Conservation (phyloP, 2,113 vertebrate species). For the Carollia perspicillata region DNA sequence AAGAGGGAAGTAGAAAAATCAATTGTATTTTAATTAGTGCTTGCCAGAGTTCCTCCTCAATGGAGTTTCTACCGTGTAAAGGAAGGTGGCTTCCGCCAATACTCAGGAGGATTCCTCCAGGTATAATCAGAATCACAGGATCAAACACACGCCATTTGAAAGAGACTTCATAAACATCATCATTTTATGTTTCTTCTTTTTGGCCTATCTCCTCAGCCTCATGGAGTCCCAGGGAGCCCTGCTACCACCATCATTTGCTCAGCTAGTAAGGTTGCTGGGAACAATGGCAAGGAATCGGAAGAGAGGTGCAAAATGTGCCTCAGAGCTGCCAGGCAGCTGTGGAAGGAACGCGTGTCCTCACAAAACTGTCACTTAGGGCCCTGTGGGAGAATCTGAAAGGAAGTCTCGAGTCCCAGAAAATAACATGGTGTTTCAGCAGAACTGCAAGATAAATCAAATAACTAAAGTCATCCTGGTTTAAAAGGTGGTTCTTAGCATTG, state of each 20-base stretch:
- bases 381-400: slow-evolving; percentile 74
- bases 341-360: slow-evolving; percentile 78
- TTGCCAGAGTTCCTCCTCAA: slow-evolving; percentile 49
- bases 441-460: slow-evolving; percentile 77
- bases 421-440: slow-evolving; percentile 86
- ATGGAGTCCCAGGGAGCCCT: slow-evolving; percentile 74
- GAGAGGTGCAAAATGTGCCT: slow-evolving; percentile 66
- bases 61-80: slow-evolving; percentile 58
- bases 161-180: slow-evolving; percentile 6
- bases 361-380: slow-evolving; percentile 80
- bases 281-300: slow-evolving; percentile 68
- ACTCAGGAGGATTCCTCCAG: slow-evolving; percentile 59
- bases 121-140: slow-evolving; percentile 57
- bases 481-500: slow-evolving; percentile 74
- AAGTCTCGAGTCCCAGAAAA: slow-evolving; percentile 81
- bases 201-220: slow-evolving; percentile 70
- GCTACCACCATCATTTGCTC: slow-evolving; percentile 57
- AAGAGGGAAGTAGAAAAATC: neutral
- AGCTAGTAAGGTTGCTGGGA: slow-evolving; percentile 72
- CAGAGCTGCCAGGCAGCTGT: slow-evolving; percentile 56
- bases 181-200: slow-evolving; percentile 53
- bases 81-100: neutral
- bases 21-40: slow-evolving; percentile 74
- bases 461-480: slow-evolving; percentile 78
- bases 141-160: slow-evolving; percentile 54